Evolutionary conservation across 2,888 invertebrate species (phyloP).

Genomic region (Ormyrus nitidulus): DNA sequence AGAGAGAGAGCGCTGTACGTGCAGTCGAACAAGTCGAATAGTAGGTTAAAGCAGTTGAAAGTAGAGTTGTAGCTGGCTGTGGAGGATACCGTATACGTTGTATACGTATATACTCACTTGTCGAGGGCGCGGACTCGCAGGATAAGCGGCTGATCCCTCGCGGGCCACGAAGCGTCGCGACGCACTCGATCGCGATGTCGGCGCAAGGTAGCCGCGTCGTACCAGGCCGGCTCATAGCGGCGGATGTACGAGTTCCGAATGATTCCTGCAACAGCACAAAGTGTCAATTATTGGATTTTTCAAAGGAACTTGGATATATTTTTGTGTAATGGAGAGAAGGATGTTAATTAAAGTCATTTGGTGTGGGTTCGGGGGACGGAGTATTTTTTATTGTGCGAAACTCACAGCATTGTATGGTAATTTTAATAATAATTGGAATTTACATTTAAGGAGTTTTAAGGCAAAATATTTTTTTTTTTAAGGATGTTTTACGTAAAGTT

Average conservation of each 20-base stretch:
- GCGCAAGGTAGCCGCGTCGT: constrained; percentile 70
- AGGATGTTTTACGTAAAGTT: too few species aligned
- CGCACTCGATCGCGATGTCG: constrained; percentile 71
- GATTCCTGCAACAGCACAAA: constrained; percentile 67
- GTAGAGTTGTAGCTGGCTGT: neutral
- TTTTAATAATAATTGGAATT: too few species aligned
- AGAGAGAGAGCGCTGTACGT: neutral
- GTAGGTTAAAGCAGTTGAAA: constrained; percentile 29
- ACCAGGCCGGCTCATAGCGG: constrained; percentile 72
- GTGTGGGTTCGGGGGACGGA: too few species aligned
- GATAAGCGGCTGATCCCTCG: constrained; percentile 70
- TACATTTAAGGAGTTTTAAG: too few species aligned
- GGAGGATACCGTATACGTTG: neutral
- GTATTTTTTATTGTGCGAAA: too few species aligned
- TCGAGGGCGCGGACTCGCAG: constrained; percentile 71
- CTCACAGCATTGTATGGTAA: too few species aligned
- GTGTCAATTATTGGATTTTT: constrained; percentile 1
- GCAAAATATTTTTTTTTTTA: too few species aligned
- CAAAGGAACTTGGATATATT: neutral
- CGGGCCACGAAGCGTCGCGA: constrained; percentile 67
- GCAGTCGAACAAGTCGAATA: constrained; percentile 16
- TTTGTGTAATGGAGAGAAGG: too few species aligned
- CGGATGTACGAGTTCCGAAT: constrained; percentile 71
- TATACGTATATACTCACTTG: constrained; percentile 64
- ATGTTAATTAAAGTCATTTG: too few species aligned